Evolutionary conservation across 2,113 vertebrate genomes (phyloP), one percentile per base, ranked within the genome.

Genomic region (Notothenia coriiceps): DNA sequence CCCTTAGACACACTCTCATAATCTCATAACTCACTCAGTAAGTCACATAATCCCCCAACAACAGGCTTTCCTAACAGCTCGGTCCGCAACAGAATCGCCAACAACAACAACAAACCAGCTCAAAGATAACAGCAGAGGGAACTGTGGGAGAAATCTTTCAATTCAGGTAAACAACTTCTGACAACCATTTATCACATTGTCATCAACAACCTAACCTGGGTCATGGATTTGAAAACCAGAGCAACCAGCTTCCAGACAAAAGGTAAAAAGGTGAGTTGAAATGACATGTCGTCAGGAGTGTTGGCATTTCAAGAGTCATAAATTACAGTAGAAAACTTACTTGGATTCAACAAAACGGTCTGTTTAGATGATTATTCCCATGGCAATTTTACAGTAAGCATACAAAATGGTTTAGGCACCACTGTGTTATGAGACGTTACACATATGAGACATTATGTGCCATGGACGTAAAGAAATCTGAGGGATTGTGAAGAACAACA

Each of bases 11-110:
- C 70, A 76, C 64, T 60, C 33, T 14, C 13, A 22, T 81, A 83
- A 88, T 84, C 83, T 77, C 43, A 71, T 76, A 75, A 86, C 74
- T 81, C 70, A 83, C 75, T 83, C 69, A 62, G 61, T 79, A 74
- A 65, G 54, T 72, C 68, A 17, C 52, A 59, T 86, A 92, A 91
- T 91, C 89, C 83, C 80, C 56, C 77, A 76, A 84, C 70, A 76
- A 71, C 69, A 77, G 65, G 74, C 72, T 89, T 83, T 88, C 69
- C 67, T 47, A 70, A 62, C 65, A 67, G 75, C 74, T 56, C 74
- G 73, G 62, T 67, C 35, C 40, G 77, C 74, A 65, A 10, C 79
- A 68, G 13, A 72, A 51, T n/a, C 20, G 54, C 8, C 0, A 62
- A 77, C 22, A 72, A 77, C 43, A 83, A 79, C 43, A 83, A 79